These are phyloP conservation scores for Burhinus oedicnemus DNA, from an alignment of 2,113 vertebrate species.

Conservation along the genomic window DNA sequence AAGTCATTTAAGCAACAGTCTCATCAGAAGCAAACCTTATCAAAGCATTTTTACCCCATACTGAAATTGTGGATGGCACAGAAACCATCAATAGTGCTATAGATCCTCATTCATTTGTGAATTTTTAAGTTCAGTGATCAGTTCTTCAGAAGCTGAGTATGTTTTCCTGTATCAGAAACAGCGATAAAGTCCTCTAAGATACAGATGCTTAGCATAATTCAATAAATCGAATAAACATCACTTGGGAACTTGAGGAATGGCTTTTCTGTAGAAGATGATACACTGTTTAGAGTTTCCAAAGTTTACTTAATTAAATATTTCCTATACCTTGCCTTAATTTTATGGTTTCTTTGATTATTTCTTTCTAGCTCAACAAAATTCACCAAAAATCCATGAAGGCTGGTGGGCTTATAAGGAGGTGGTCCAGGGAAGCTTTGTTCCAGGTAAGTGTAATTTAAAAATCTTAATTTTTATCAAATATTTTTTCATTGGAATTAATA, in stretches of 20 bases:
- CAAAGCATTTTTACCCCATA: not conserved
- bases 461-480: not conserved
- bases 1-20: not conserved
- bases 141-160: not conserved
- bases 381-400: constrained; percentile 97
- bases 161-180: not conserved
- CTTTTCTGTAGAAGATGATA: not conserved
- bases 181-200: not conserved
- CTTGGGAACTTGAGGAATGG: not conserved
- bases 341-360: constrained; percentile 33
- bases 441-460: constrained; percentile 81
- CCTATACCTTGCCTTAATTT: not conserved
- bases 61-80: not conserved
- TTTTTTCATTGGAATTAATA: not conserved
- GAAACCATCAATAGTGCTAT: not conserved
- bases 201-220: not conserved
- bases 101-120: not conserved
- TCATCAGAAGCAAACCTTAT: not conserved
- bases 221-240: not conserved
- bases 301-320: not conserved
- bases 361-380: constrained; percentile 92
- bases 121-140: not conserved
- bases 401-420: constrained; percentile 99
- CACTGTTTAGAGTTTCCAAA: not conserved
- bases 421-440: constrained; percentile 99